Percentiles rank a stretch among this genome's conserved stretches.
These are phyloP conservation scores for Microtus montanus DNA, from an alignment of 2,113 vertebrate species.

Conservation along the genomic window DNA sequence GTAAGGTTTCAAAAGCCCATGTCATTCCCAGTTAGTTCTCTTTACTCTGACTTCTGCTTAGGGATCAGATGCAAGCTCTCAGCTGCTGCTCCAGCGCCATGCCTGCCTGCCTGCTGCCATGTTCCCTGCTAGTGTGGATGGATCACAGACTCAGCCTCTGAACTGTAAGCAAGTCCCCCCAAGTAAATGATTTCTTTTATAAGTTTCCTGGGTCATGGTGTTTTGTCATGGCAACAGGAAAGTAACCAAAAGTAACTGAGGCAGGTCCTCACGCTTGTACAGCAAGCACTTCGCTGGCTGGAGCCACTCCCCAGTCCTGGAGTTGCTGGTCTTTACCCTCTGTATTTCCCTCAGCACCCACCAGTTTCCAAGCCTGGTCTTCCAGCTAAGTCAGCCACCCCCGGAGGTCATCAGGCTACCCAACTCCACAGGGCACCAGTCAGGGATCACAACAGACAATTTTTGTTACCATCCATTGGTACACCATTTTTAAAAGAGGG, in stretches of 20 bases:
- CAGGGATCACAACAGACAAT: not conserved
- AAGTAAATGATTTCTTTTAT: not conserved
- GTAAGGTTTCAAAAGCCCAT: not conserved
- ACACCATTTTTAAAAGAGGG: not conserved
- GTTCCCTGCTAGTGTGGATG: not conserved
- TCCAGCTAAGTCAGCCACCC: not conserved
- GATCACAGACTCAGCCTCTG: not conserved
- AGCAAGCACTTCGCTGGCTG: too few species aligned
- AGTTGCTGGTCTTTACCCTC: not conserved
- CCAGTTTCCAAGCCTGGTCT: not conserved
- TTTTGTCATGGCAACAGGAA: not conserved
- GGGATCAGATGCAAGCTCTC: not conserved
- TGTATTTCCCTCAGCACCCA: too few species aligned
- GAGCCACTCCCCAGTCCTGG: not conserved
- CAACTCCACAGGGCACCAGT: not conserved
- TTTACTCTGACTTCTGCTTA: not conserved
- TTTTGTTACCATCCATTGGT: not conserved
- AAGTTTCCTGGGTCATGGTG: not conserved
- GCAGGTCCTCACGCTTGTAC: not conserved
- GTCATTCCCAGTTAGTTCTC: not conserved
- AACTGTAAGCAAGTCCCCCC: not conserved
- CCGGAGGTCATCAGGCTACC: not conserved
- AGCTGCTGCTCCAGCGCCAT: not conserved
- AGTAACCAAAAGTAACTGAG: not conserved
- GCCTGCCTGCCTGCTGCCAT: not conserved